Percentiles rank a stretch among this genome's conserved stretches.
These are phyloP conservation scores for Diadema setosum DNA, from an alignment of 35 echinoderm and acorn worm species.

Conservation along the genomic window DNA sequence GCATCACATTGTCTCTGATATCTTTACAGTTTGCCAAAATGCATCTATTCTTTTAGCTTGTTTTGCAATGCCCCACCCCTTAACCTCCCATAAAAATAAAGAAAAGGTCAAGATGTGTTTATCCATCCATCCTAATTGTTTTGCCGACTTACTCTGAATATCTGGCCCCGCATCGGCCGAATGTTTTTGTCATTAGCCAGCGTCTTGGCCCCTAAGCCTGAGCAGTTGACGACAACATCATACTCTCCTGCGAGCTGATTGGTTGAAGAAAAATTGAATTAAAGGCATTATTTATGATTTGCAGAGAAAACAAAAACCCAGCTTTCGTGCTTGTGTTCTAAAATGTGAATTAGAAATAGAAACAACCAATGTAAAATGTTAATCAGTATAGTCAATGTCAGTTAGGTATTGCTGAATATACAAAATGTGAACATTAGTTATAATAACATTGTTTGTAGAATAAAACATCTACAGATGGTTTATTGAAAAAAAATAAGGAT, in stretches of 20 bases:
- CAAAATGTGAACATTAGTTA: too few species aligned
- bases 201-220: slow-evolving; percentile 9
- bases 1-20: too few species aligned
- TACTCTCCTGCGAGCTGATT: slow-evolving; percentile 16
- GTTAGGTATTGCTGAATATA: not conserved
- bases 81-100: too few species aligned
- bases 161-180: slow-evolving; percentile 11
- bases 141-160: not conserved
- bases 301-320: not conserved
- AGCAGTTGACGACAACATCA: slow-evolving; percentile 43
- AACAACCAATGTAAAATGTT: too few species aligned
- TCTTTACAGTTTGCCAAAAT: too few species aligned
- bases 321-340: not conserved
- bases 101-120: too few species aligned
- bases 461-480: too few species aligned
- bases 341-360: too few species aligned
- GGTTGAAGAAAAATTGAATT: not conserved
- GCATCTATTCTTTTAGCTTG: too few species aligned
- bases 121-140: not conserved
- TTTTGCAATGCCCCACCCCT: too few species aligned
- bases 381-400: not conserved
- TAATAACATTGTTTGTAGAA: too few species aligned
- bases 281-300: not conserved
- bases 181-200: not conserved
- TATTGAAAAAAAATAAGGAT: too few species aligned